phyloP scores from a whole-genome alignment of 2,797 vertebrate genomes.

The Philypnodon macrostomus region DNA sequence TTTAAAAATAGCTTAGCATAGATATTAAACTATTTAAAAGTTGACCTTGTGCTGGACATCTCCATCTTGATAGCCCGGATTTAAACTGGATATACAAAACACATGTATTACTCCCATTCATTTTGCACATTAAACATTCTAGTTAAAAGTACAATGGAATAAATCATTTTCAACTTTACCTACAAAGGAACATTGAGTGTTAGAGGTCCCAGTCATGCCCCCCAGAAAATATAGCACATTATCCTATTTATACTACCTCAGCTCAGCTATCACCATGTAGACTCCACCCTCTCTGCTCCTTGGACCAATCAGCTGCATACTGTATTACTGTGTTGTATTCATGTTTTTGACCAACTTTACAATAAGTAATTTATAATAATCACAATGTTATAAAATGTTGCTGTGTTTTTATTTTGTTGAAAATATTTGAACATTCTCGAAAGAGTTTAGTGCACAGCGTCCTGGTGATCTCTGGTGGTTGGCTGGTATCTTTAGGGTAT shows the following conservation, averaged over 20 bases:
- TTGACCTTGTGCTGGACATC: conserved; percentile 52
- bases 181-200: conserved; percentile 21
- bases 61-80: conserved; percentile 34
- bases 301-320: conserved; percentile 44
- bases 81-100: conserved; percentile 1
- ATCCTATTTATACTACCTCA: conserved; percentile 58
- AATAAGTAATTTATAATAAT: too few species aligned
- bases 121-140: too few species aligned
- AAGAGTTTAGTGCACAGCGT: too few species aligned
- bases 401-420: conserved; percentile 34
- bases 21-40: not conserved
- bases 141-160: too few species aligned
- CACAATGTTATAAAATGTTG: not conserved
- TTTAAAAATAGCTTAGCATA: too few species aligned
- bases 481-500: conserved; percentile 16
- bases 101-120: not conserved
- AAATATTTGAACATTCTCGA: conserved; percentile 47
- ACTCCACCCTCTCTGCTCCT: conserved; percentile 36
- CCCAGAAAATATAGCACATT: conserved; percentile 1
- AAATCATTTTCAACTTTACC: conserved; percentile 19
- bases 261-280: conserved; percentile 13
- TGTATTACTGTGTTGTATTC: conserved; percentile 1
- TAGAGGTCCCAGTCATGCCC: conserved; percentile 12
- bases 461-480: conserved; percentile 14
- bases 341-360: not conserved